These are phyloP conservation scores for Drosophila obscura DNA, from an alignment of 1,140 invertebrate species.

Conservation along the genomic window DNA sequence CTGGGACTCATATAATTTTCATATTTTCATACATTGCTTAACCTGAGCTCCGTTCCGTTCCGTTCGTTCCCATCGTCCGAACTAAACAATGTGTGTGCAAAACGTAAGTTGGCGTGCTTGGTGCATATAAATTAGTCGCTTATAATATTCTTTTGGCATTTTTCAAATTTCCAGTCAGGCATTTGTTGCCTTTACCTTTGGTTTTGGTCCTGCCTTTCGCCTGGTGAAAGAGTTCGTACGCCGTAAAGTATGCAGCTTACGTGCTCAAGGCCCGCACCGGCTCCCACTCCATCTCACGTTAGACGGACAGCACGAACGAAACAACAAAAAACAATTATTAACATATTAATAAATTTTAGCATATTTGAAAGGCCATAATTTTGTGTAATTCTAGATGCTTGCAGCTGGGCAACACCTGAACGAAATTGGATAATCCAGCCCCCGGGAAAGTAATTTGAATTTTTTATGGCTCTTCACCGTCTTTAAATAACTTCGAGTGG, in stretches of 20 bases:
- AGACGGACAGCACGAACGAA: conserved; percentile 12
- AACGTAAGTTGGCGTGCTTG: conserved; percentile 80
- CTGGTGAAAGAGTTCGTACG: conserved; percentile 78
- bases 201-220: conserved; percentile 17
- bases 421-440: conserved; percentile 67
- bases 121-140: conserved; percentile 80
- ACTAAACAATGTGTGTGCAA: conserved; percentile 77
- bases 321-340: conserved; percentile 77
- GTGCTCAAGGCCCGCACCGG: conserved; percentile 58
- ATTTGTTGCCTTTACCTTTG: conserved; percentile 46
- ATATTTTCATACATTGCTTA: conserved; percentile 82
- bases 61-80: conserved; percentile 4
- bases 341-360: conserved; percentile 82
- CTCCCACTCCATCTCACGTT: background rate
- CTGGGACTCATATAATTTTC: conserved; percentile 77
- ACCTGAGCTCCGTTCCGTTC: conserved; percentile 33
- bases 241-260: conserved; percentile 76
- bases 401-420: conserved; percentile 68
- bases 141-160: conserved; percentile 83
- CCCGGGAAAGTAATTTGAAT: conserved; percentile 39
- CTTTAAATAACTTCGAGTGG: conserved; percentile 28
- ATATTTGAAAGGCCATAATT: conserved; percentile 81
- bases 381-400: conserved; percentile 77
- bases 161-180: conserved; percentile 77
- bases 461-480: conserved; percentile 11